Evolutionary conservation across 1,140 invertebrate species (phyloP).

Genomic region (Scaptomyza graminum): DNA sequence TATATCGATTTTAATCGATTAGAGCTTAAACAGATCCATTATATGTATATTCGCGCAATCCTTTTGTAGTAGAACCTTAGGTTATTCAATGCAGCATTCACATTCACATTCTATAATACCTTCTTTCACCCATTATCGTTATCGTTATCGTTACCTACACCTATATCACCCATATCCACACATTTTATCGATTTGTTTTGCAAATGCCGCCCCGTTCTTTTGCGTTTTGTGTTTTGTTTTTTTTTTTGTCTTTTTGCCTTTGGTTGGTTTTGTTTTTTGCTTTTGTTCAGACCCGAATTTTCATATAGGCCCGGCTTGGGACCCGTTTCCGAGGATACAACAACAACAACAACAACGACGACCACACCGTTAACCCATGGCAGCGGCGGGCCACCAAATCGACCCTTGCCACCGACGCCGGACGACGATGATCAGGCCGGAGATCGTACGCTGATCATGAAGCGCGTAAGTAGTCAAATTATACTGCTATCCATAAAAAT

Average conservation of each 20-base stretch:
- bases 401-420: conserved; percentile 96
- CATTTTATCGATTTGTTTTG: conserved; percentile 32
- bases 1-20: not conserved
- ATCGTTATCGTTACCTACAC: conserved; percentile 9
- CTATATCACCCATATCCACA: conserved; percentile 33
- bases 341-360: conserved; percentile 57
- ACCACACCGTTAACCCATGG: conserved; percentile 84
- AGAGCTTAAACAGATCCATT: too few species aligned
- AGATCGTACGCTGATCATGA: conserved; percentile 95
- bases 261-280: conserved; percentile 47
- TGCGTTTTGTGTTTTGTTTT: conserved; percentile 47
- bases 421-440: conserved; percentile 91
- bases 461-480: conserved; percentile 88
- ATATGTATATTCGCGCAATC: not conserved
- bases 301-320: conserved; percentile 92
- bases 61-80: not conserved
- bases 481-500: not conserved
- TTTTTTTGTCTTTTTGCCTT: conserved; percentile 49
- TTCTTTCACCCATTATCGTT: conserved; percentile 47
- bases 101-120: conserved; percentile 49
- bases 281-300: conserved; percentile 90
- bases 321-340: conserved; percentile 85
- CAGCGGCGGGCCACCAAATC: conserved; percentile 91
- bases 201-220: conserved; percentile 74
- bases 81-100: conserved; percentile 47